These are phyloP conservation scores for Siphamia tubifer DNA, from an alignment of 2,113 vertebrate species.

Conservation along the genomic window DNA sequence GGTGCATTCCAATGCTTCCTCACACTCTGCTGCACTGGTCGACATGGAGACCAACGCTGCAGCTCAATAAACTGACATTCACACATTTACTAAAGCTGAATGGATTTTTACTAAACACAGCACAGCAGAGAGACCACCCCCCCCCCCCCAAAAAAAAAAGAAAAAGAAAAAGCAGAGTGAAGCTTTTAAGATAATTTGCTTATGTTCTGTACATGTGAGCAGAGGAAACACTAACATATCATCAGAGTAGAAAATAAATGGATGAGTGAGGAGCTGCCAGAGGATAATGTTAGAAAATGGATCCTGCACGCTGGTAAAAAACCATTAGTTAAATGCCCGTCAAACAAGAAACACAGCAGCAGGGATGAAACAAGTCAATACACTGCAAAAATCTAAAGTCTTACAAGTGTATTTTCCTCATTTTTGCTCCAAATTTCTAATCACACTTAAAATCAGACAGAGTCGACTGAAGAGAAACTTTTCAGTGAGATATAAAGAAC, in stretches of 20 bases:
- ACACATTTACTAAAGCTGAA: background rate
- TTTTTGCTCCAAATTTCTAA: too few relatives aligned
- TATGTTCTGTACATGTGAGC: background rate
- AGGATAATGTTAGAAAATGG: constrained; percentile 11
- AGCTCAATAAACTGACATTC: background rate
- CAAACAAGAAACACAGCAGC: background rate
- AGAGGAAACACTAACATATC: background rate
- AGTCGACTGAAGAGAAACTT: too few relatives aligned
- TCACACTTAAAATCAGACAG: too few relatives aligned
- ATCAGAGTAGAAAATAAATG: constrained; percentile 9
- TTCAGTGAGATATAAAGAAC: too few relatives aligned
- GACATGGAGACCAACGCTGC: constrained; percentile 11
- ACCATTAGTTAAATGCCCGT: background rate
- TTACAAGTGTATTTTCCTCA: too few relatives aligned
- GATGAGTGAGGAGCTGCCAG: background rate
- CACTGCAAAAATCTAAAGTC: too few relatives aligned
- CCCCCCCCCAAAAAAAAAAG: too few relatives aligned
- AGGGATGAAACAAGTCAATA: background rate
- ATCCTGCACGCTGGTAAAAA: background rate
- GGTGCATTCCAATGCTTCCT: constrained; percentile 45
- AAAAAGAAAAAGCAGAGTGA: background rate
- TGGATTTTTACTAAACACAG: background rate
- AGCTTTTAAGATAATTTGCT: background rate
- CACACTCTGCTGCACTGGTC: background rate
- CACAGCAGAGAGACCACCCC: background rate